These are phyloP conservation scores for Anser brachyrhynchus DNA, from an alignment of 2,113 vertebrate genomes.

Conservation along the genomic window DNA sequence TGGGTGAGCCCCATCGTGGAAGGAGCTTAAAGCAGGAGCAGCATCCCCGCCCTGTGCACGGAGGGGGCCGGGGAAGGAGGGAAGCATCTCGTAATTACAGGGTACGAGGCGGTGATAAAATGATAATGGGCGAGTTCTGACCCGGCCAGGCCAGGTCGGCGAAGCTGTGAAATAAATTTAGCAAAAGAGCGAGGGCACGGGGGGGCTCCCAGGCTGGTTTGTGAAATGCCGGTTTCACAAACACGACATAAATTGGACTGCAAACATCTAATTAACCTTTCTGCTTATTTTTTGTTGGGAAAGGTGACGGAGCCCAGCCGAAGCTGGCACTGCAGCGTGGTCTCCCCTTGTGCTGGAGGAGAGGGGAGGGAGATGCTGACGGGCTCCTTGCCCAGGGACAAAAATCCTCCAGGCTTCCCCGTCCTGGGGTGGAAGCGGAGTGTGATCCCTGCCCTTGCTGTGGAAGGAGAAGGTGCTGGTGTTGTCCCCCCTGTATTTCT, in stretches of 20 bases:
- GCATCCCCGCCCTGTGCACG: slow-evolving; percentile 8
- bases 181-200: slow-evolving; percentile 46
- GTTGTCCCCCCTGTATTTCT: neutral
- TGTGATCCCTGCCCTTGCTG: rapidly evolving
- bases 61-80: neutral
- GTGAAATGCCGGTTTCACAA: slow-evolving; percentile 77
- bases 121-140: slow-evolving; percentile 76
- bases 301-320: slow-evolving; percentile 31
- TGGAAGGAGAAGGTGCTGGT: neutral
- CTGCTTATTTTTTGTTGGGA: slow-evolving; percentile 37
- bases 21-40: slow-evolving; percentile 42
- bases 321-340: neutral
- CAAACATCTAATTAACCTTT: slow-evolving; percentile 87
- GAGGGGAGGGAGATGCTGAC: neutral
- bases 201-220: slow-evolving; percentile 56
- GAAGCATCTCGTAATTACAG: slow-evolving; percentile 72
- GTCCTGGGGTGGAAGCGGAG: neutral
- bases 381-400: neutral
- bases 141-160: slow-evolving; percentile 60
- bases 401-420: neutral
- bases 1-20: slow-evolving; percentile 41
- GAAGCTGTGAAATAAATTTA: slow-evolving; percentile 73
- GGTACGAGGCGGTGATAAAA: slow-evolving; percentile 73
- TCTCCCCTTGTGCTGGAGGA: slow-evolving; percentile 8
- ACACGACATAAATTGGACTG: slow-evolving; percentile 80